These are phyloP conservation scores for Drosophila testacea DNA, from an alignment of 2,888 invertebrate genomes.

Conservation along the genomic window DNA sequence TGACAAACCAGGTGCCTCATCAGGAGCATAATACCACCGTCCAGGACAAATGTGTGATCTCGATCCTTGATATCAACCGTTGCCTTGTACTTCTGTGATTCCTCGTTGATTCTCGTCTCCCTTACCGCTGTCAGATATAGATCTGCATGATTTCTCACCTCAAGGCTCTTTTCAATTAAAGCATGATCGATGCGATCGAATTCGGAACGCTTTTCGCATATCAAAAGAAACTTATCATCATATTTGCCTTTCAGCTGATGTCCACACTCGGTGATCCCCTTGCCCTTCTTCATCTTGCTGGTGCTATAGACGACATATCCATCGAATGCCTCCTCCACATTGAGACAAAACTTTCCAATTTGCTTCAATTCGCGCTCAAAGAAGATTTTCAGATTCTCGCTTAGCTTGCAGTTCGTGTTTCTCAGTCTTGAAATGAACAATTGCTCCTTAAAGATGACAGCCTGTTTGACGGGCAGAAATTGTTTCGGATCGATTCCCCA, in stretches of 20 bases:
- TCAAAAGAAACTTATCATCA: conserved; percentile 72
- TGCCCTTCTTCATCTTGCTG: conserved; percentile 78
- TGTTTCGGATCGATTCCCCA: conserved; percentile 76
- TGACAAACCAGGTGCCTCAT: conserved; percentile 78
- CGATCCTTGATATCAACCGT: conserved; percentile 77
- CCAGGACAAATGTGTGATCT: conserved; percentile 75
- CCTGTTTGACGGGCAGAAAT: conserved; percentile 70
- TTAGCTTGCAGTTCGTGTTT: conserved; percentile 72
- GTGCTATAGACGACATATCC: conserved; percentile 79
- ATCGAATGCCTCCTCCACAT: conserved; percentile 79
- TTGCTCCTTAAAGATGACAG: conserved; percentile 73
- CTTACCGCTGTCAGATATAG: conserved; percentile 68
- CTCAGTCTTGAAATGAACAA: conserved; percentile 72
- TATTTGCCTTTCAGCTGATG: conserved; percentile 80
- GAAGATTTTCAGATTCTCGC: conserved; percentile 75
- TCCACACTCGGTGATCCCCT: conserved; percentile 65
- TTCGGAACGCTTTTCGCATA: conserved; percentile 79
- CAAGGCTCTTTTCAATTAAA: conserved; percentile 71
- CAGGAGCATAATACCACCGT: conserved; percentile 81
- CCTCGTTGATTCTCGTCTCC: conserved; percentile 76
- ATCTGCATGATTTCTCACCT: conserved; percentile 72
- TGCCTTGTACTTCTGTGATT: conserved; percentile 76
- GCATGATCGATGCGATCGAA: conserved; percentile 80
- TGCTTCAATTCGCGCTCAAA: conserved; percentile 76
- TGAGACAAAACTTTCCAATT: conserved; percentile 74